These are phyloP conservation scores for Myiagra hebetior DNA, from an alignment of 2,113 vertebrate genomes.

Conservation along the genomic window DNA sequence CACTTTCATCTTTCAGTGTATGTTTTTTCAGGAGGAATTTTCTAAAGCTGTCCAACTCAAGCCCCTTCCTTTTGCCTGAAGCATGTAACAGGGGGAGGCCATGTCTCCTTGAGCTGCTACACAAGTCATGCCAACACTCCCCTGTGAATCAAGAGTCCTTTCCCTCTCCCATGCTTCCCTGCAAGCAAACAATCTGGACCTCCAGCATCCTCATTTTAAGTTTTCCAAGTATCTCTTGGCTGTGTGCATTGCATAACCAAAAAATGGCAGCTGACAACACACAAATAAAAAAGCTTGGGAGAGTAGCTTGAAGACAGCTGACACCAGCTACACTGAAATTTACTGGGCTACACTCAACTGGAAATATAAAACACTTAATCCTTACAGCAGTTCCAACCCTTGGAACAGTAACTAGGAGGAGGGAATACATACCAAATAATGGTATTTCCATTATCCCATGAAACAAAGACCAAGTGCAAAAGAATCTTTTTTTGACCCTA, in stretches of 20 bases:
- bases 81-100: rapidly evolving
- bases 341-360: background rate
- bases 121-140: background rate
- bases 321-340: background rate
- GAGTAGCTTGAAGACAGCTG: background rate
- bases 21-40: background rate
- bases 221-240: background rate
- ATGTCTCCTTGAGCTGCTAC: background rate
- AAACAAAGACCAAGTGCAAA: background rate
- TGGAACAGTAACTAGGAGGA: background rate
- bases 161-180: background rate
- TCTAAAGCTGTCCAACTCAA: background rate
- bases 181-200: background rate
- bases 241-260: background rate
- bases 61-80: background rate
- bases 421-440: background rate
- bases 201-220: background rate
- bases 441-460: background rate
- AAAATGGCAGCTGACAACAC: background rate
- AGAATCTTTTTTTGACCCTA: background rate
- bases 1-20: background rate
- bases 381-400: background rate
- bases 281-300: background rate
- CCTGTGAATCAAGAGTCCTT: background rate
- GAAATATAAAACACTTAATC: background rate